Evolutionary conservation across 2,113 vertebrate genomes (phyloP).

Genomic region (Cryptotis parvus): DNA sequence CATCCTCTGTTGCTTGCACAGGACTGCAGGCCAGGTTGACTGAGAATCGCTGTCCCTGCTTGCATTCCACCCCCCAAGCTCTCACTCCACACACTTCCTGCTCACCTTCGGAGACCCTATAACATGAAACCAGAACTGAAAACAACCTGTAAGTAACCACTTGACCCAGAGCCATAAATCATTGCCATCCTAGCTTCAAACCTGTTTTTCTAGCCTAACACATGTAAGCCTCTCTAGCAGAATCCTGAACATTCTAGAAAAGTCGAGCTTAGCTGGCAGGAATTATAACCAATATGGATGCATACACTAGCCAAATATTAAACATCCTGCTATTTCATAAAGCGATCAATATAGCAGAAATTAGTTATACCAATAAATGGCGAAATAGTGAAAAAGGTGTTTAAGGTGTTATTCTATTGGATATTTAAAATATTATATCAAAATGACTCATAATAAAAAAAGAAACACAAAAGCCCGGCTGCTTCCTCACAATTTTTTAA

Average conservation of each 20-base stretch:
- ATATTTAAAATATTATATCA: too few relatives aligned
- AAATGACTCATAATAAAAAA: conserved; percentile 39
- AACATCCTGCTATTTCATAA: conserved; percentile 32
- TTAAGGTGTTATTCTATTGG: not conserved
- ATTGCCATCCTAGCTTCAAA: too few relatives aligned
- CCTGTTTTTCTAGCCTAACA: not conserved
- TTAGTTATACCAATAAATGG: not conserved
- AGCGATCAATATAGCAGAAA: conserved; percentile 35
- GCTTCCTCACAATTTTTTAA: conserved; percentile 35
- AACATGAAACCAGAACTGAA: too few relatives aligned
- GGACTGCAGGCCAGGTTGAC: too few relatives aligned
- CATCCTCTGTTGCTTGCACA: too few relatives aligned
- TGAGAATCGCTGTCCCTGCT: too few relatives aligned
- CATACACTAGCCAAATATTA: conserved; percentile 25
- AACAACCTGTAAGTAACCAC: too few relatives aligned
- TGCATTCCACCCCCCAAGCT: too few relatives aligned
- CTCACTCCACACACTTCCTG: too few relatives aligned
- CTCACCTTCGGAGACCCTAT: too few relatives aligned
- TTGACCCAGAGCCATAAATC: too few relatives aligned
- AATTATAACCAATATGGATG: conserved; percentile 23
- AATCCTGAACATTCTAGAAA: conserved; percentile 36
- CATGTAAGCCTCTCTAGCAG: not conserved
- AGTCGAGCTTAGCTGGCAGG: not conserved
- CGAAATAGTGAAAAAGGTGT: conserved; percentile 17
- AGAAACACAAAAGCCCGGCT: conserved; percentile 29